Base-by-base conservation (phyloP, 2,888 invertebrate genomes). In the Exephanes ischioxanthus region DNA sequence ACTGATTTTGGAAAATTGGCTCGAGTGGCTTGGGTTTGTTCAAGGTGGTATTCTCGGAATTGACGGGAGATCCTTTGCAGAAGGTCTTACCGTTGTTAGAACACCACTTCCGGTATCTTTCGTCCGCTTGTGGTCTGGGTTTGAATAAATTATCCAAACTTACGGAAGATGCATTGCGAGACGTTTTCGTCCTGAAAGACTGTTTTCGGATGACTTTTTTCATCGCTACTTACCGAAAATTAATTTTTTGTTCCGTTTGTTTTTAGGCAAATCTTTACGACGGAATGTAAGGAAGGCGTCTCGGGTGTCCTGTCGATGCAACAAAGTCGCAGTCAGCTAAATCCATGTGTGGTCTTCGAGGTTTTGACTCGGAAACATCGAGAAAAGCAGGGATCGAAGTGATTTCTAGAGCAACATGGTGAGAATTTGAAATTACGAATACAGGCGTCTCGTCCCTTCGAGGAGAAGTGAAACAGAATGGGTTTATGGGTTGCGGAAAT, bases 1-100 rank as follows among this genome's bases (percentile, higher is more conserved):
- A 55, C 48, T 55, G 66, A 80, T 80, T 76, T 45, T 45, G 61
- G 76, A 85, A 82, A 85, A 83, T 76, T 85, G 67, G 72, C 85
- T 76, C 30, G 22, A 71, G 51, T 70, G 68, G 71, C 61, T 81
- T 68, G 53, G 51, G 30, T 85, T 83, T 77, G 5, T 82, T 48
- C 6, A 14, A 51, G 14, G 4, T 45, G 14, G 45, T 14, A 45
- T 14, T 45, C 45, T 26, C 14, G 14, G 45, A 45, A 45, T 5
- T 45, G 45, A 45, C 14, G 45, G 37, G 55, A 33, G 55, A 79
- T 75, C 14, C 37, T 66, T 75, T 26, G 48, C 70, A 26, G 26
- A 33, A 58, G 53, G 58, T 45, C 41, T 11, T 51, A 75, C n/a
- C 51, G 19, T 26, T 73, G 58, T 48, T 67, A 68, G 67, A 78